phyloP scores from a whole-genome alignment of 2,113 vertebrate species.

The Hypocryptadius cinnamomeus region DNA sequence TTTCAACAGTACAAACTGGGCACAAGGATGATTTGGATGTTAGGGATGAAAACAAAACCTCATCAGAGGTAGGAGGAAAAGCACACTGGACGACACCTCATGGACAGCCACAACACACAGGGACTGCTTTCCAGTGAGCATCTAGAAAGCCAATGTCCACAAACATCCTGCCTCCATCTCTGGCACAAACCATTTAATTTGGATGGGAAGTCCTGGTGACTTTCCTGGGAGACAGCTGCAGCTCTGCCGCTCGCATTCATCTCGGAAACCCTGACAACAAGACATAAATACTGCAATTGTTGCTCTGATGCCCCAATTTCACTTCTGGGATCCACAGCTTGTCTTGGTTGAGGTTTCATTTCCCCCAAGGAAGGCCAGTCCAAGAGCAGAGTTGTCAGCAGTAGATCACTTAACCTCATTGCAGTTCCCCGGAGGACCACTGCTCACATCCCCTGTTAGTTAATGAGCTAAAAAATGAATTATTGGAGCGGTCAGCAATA shows the following conservation, averaged over 20 bases:
- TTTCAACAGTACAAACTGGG: not conserved
- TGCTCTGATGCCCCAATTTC: not conserved
- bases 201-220: not conserved
- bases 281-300: not conserved
- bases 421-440: constrained; percentile 62
- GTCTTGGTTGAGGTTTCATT: not conserved
- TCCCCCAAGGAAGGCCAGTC: constrained; percentile 70
- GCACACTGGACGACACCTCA: accelerated
- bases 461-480: constrained; percentile 81
- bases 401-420: constrained; percentile 65
- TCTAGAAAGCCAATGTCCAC: not conserved
- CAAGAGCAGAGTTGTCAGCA: constrained; percentile 69
- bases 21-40: not conserved
- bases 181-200: not conserved
- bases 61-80: not conserved
- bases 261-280: not conserved
- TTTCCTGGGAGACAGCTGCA: not conserved
- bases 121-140: not conserved
- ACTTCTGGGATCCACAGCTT: constrained; percentile 31
- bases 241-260: accelerated
- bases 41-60: not conserved
- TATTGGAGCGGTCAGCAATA: constrained; percentile 67
- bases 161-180: not conserved
- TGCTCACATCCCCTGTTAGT: constrained; percentile 69
- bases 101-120: not conserved